phyloP scores from a whole-genome alignment of 2,113 vertebrate genomes.

The Etheostoma spectabile region DNA sequence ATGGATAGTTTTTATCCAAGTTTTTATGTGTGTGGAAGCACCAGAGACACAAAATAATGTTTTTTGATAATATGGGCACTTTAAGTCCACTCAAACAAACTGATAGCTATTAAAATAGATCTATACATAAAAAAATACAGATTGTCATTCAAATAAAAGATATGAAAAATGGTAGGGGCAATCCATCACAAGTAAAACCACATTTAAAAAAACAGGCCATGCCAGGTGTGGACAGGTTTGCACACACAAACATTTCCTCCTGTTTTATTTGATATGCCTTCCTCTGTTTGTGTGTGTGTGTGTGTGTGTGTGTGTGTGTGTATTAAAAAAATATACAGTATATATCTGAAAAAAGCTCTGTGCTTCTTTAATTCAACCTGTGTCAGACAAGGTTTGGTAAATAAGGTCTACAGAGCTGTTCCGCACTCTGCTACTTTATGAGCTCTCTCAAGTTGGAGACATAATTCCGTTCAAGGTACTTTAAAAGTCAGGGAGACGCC shows the following conservation, averaged over 20 bases:
- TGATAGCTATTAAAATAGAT: neutral
- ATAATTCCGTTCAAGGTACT: slow-evolving; percentile 76
- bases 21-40: no score
- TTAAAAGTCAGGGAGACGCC: slow-evolving; percentile 71
- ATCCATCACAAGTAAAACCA: slow-evolving; percentile 1
- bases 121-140: neutral
- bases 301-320: neutral
- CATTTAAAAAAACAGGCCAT: neutral
- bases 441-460: slow-evolving; percentile 63
- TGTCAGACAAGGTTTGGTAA: slow-evolving; percentile 56
- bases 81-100: neutral
- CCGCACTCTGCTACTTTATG: slow-evolving; percentile 53
- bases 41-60: no score
- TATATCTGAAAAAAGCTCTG: neutral
- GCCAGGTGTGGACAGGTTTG: neutral
- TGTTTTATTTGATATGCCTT: slow-evolving; percentile 21
- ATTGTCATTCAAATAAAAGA: neutral
- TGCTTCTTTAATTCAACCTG: slow-evolving; percentile 51
- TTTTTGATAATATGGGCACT: no score
- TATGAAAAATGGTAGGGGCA: neutral
- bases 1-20: no score
- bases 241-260: slow-evolving; percentile 12
- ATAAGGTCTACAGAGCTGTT: slow-evolving; percentile 25
- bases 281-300: neutral
- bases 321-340: no score